phyloP scores from a whole-genome alignment of 2,797 vertebrate genomes.

The Harpagifer antarcticus region DNA sequence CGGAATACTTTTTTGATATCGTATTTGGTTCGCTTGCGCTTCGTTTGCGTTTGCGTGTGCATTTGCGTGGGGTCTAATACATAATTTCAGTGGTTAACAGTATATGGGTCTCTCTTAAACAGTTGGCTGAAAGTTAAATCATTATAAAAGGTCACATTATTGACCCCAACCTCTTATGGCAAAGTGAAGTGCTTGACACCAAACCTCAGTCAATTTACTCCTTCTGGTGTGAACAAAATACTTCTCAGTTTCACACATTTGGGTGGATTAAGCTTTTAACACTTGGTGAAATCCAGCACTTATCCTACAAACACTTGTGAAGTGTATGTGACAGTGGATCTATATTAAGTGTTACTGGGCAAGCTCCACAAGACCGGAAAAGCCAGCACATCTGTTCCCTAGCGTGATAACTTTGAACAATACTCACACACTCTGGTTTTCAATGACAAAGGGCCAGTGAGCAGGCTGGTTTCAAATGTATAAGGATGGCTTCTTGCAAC shows the following conservation, averaged over 20 bases:
- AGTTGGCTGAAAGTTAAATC: slow-evolving; percentile 78
- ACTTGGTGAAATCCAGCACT: slow-evolving; percentile 83
- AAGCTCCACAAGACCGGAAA: slow-evolving; percentile 67
- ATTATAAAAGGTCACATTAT: slow-evolving; percentile 71
- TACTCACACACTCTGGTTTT: slow-evolving; percentile 57
- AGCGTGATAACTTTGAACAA: slow-evolving; percentile 72
- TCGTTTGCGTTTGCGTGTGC: too few species aligned
- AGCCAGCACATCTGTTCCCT: slow-evolving; percentile 79
- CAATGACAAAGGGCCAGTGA: slow-evolving; percentile 57
- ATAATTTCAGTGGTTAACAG: slow-evolving; percentile 14
- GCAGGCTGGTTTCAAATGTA: slow-evolving; percentile 40
- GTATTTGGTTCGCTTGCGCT: too few species aligned
- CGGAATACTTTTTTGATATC: too few species aligned
- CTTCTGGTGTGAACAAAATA: slow-evolving; percentile 86
- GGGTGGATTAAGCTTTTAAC: slow-evolving; percentile 86
- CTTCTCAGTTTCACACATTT: slow-evolving; percentile 86
- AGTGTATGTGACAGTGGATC: slow-evolving; percentile 78
- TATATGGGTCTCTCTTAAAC: slow-evolving; percentile 37
- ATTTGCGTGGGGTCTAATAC: background rate
- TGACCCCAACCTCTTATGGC: slow-evolving; percentile 72
- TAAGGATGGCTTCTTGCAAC: slow-evolving; percentile 27
- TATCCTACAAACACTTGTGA: slow-evolving; percentile 81
- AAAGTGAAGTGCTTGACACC: slow-evolving; percentile 78
- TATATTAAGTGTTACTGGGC: slow-evolving; percentile 82
- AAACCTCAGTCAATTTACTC: slow-evolving; percentile 80